These are phyloP conservation scores for Clarias magur DNA, from an alignment of 2,113 vertebrate genomes.

Conservation along the genomic window DNA sequence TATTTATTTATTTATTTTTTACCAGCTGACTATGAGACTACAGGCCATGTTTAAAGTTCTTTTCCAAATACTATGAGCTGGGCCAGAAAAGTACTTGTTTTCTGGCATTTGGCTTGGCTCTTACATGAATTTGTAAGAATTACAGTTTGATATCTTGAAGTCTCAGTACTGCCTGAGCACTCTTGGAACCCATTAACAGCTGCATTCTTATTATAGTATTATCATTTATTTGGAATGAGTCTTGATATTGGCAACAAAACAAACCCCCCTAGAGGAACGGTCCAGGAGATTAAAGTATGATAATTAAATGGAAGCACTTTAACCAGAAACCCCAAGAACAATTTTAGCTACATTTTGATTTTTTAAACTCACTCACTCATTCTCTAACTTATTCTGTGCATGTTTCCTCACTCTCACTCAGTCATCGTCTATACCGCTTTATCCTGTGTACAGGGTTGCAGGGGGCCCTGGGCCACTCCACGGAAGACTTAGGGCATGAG, in stretches of 20 bases:
- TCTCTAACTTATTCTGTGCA: not conserved
- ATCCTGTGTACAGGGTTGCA: too few relatives aligned
- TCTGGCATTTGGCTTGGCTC: not conserved
- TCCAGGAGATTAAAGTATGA: not conserved
- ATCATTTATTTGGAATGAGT: not conserved
- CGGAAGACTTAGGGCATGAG: too few relatives aligned
- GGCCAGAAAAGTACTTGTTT: not conserved
- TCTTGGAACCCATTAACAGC: not conserved
- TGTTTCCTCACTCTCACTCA: too few relatives aligned
- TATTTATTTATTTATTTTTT: too few relatives aligned
- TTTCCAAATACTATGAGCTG: not conserved
- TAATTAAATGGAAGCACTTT: conserved; percentile 17
- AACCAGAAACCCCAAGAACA: not conserved
- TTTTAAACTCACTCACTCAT: not conserved
- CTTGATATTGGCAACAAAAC: not conserved
- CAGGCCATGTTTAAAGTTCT: not conserved
- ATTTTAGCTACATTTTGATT: not conserved
- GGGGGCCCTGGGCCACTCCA: too few relatives aligned
- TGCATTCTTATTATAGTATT: not conserved
- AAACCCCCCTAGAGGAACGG: not conserved
- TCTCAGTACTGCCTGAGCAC: too few relatives aligned
- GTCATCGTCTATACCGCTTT: too few relatives aligned
- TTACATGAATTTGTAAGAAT: too few relatives aligned
- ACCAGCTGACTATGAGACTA: too few relatives aligned
- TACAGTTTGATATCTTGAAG: not conserved